Conservation (phyloP, 2,113 vertebrate species). For the Periophthalmus modestus region DNA sequence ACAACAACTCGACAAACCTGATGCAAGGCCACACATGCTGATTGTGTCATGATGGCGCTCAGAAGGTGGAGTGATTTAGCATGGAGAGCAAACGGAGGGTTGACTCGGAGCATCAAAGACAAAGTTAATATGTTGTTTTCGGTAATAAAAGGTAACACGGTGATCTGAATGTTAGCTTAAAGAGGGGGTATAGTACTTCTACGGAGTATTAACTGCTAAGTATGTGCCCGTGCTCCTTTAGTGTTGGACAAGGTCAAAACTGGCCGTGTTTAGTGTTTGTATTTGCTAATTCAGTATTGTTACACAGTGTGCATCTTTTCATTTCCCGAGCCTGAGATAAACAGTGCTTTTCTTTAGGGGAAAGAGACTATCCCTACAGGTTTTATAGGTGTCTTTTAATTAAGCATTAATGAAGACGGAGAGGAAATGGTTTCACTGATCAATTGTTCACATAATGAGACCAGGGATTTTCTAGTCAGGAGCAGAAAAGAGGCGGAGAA, state of each 20-base stretch:
- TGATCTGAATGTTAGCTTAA: too few relatives aligned
- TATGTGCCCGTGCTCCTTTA: neutral
- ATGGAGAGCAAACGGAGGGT: too few relatives aligned
- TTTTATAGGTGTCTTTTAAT: constrained; percentile 66
- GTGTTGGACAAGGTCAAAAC: neutral
- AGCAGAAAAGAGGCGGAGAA: neutral
- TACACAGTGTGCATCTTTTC: neutral
- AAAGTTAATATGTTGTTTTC: too few relatives aligned
- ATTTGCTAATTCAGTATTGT: neutral
- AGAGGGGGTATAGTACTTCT: too few relatives aligned
- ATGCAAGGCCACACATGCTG: too few relatives aligned
- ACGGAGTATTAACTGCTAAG: too few relatives aligned
- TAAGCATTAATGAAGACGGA: constrained; percentile 62
- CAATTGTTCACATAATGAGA: constrained; percentile 65
- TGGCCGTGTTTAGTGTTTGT: neutral
- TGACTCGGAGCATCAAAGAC: too few relatives aligned
- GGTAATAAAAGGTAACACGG: too few relatives aligned
- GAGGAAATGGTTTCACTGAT: constrained; percentile 54
- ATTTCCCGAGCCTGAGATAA: neutral
- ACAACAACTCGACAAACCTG: too few relatives aligned
- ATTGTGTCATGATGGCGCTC: too few relatives aligned
- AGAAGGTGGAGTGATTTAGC: too few relatives aligned
- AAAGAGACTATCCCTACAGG: constrained; percentile 10
- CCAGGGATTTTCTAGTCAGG: constrained; percentile 43
- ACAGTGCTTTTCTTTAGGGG: constrained; percentile 9